Conservation (phyloP, 2,113 vertebrate genomes). For the Gymnorhina tibicen region DNA sequence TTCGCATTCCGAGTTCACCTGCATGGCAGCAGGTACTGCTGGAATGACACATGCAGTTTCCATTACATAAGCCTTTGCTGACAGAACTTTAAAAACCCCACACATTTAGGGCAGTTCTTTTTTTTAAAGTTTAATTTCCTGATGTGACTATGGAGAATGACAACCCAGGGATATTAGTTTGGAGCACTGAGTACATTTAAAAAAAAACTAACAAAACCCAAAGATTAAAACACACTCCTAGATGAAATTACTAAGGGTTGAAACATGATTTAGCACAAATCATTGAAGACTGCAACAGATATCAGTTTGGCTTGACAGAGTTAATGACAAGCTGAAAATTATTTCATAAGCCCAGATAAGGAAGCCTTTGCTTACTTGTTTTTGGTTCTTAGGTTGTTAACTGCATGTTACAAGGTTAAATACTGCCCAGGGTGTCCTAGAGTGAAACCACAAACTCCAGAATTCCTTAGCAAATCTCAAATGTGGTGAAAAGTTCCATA, state of each 20-base stretch:
- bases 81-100: background rate
- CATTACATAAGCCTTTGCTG: background rate
- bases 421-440: background rate
- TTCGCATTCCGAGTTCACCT: background rate
- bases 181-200: background rate
- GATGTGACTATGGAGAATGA: background rate
- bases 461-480: background rate
- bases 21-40: background rate
- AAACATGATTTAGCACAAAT: background rate
- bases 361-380: background rate
- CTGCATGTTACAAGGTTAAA: background rate
- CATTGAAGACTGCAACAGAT: background rate
- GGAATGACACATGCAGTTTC: background rate
- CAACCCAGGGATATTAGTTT: background rate
- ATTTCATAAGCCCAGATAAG: background rate
- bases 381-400: background rate
- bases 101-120: background rate
- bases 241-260: background rate
- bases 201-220: background rate
- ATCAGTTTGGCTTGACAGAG: background rate
- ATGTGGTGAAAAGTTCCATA: background rate
- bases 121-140: background rate
- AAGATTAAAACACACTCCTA: background rate
- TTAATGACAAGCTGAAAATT: background rate
- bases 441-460: background rate